Base-by-base conservation (phyloP, 2,797 vertebrate genomes). In the Amblyopsis hoosieri region DNA sequence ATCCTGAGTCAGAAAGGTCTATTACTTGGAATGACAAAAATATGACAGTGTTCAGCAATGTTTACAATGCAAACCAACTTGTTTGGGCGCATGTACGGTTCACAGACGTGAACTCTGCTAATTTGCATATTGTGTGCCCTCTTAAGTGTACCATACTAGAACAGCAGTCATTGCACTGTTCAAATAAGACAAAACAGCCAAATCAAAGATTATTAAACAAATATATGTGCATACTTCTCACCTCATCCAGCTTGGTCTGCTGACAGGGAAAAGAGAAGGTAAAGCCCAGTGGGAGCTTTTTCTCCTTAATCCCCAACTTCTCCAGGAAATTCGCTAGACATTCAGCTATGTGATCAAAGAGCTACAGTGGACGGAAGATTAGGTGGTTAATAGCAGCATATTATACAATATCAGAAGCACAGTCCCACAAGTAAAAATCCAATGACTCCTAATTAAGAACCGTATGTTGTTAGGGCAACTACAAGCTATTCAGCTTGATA, bases 201-300 rank as follows among this genome's bases (percentile, higher is more conserved):
- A 33, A 4, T 14, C 2, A 42, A 55, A 33, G 3, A 9, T 42
- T 15, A 8, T n/a, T 42, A 46, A 7, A 45, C 8, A 49, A n/a
- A 52, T 55, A 0, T 45, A 63, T 8, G 8, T 17, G 0, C 33
- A 37, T 54, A 17, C 33, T 13, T 59, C 91, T 90, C 76, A 98
- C 97, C 95, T 99, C 97, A 0, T 99, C 97, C 68, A 99, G 86
- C 71, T 97, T 96, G 59, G 91, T 95, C 87, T 99, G 97, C 64
- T 90, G 87, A 53, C 97, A 99, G 0, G 97, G 97, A 68, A 99
- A 99, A 0, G 97, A 98, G 89, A 99, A 99, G 15, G 97, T 98
- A 76, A 99, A 99, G 3, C 97, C 97, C 2, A 99, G 85, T 0
- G 97, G 96, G 3, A 99, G 94, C 67, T 95, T 99, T 90, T 94